A percentile compares a stretch with the other conserved stretches of the same genome.
Evolutionary conservation across 2,888 invertebrate species (phyloP).

Genomic region (Catocala sponsa): DNA sequence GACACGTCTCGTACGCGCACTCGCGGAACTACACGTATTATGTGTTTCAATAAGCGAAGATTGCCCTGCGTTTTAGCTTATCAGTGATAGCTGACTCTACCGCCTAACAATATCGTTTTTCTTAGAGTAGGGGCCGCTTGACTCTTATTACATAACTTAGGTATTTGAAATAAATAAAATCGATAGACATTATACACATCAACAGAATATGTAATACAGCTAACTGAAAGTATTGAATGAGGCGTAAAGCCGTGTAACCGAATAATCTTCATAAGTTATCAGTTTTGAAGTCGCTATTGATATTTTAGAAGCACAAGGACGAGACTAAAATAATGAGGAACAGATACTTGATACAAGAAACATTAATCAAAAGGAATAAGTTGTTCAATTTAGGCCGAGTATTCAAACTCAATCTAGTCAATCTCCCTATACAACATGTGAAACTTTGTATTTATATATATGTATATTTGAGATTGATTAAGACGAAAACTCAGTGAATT

Average conservation of each 20-base stretch:
- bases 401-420: slow-evolving; percentile 5
- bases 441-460: neutral
- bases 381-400: neutral
- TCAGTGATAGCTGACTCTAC: neutral
- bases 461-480: neutral
- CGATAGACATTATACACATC: no score
- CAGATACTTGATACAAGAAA: slow-evolving; percentile 16
- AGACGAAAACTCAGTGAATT: slow-evolving; percentile 1
- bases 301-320: slow-evolving; percentile 13
- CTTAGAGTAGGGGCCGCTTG: neutral
- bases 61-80: slow-evolving; percentile 7
- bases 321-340: slow-evolving; percentile 12
- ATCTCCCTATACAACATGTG: neutral
- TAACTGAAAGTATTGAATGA: no score
- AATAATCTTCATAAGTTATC: neutral
- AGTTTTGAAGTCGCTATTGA: slow-evolving; percentile 15
- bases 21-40: slow-evolving; percentile 26
- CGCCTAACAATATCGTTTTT: neutral
- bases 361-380: slow-evolving; percentile 17
- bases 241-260: no score
- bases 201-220: no score
- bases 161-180: no score
- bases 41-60: slow-evolving; percentile 26
- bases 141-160: no score
- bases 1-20: no score